These are phyloP conservation scores for Drosophila maculinotata DNA, from an alignment of 2,888 invertebrate genomes.

Conservation along the genomic window DNA sequence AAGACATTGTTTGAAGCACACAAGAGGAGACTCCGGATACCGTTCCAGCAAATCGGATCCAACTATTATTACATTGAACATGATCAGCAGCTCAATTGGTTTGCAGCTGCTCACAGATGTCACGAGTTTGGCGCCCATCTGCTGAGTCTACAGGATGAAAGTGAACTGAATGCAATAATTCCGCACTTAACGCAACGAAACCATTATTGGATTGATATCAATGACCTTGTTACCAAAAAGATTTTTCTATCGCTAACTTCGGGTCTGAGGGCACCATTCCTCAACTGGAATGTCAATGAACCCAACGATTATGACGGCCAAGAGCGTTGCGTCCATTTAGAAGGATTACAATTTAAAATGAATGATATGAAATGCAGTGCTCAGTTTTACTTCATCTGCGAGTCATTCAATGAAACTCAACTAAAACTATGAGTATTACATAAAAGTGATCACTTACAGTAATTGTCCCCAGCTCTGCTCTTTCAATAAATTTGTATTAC, in stretches of 20 bases:
- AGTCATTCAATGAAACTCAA: conserved; percentile 14
- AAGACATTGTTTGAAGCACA: neutral
- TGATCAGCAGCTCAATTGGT: neutral
- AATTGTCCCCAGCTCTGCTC: too few species aligned
- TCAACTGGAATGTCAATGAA: neutral
- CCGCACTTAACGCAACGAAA: neutral
- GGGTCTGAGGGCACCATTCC: conserved; percentile 2
- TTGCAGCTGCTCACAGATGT: neutral
- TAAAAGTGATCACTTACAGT: too few species aligned
- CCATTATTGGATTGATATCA: conserved; percentile 29
- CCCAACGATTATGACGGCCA: neutral
- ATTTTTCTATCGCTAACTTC: conserved; percentile 18
- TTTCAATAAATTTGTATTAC: too few species aligned
- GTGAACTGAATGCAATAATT: conserved; percentile 17
- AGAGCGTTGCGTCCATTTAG: conserved; percentile 23
- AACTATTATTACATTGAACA: neutral
- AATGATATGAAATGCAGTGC: conserved; percentile 2
- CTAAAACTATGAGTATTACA: too few species aligned
- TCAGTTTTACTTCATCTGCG: conserved; percentile 19
- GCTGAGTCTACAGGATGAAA: neutral
- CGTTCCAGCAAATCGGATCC: neutral
- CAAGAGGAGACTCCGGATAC: neutral
- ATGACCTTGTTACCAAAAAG: neutral
- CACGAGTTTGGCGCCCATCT: neutral
- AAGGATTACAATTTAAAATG: rapidly evolving